Base-by-base conservation (phyloP, 2,797 vertebrate species). In the Kryptolebias ocellatus region DNA sequence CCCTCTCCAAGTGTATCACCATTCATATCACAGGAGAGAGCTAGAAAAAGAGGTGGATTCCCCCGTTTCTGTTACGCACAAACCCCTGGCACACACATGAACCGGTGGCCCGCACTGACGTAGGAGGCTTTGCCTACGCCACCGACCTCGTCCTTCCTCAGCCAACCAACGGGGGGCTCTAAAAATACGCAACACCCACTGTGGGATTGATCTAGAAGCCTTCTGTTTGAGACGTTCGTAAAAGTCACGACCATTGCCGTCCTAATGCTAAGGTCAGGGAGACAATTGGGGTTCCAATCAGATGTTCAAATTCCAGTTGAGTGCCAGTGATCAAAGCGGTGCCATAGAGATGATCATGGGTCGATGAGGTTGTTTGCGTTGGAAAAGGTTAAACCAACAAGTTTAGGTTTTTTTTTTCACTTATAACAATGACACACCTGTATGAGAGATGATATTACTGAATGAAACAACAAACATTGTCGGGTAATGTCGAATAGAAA, bases 31-130 rank as follows among this genome's bases (percentile, higher is more conserved):
- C 50, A 74, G 78, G 79, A 85, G 86, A 85, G 87, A 77, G 72
- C 51, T 60, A 42, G 72, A 72, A 62, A 80, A 67, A 84, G 83
- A 80, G 83, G 78, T 85, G 87, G 85, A 85, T 88, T 91, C 83
- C 89, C 89, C 86, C 62, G 72, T 83, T 24, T 75, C 78, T 76
- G 83, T 90, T 88, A 90, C 83, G 87, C 87, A 93, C 86, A 80
- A 81, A 83, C 79, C 66, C 28, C 31, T 3, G 39, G 39, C 39
- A 12, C 4, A 42, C 83, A 86, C 80, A 80, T 86, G 82, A 79
- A 64, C 72, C 68, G 17, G 66, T 76, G 83, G 64, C 74, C 83
- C 76, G 47, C 3, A 1, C 68, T 94, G 91, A 93, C 92, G 89
- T 92, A 83, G 62, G 77, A 82, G 78, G 61, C 78, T 16, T 67